Percentiles rank a stretch among this genome's conserved stretches.
Conservation (phyloP, 1,140 invertebrate species). For the Heliothis subflexa region DNA sequence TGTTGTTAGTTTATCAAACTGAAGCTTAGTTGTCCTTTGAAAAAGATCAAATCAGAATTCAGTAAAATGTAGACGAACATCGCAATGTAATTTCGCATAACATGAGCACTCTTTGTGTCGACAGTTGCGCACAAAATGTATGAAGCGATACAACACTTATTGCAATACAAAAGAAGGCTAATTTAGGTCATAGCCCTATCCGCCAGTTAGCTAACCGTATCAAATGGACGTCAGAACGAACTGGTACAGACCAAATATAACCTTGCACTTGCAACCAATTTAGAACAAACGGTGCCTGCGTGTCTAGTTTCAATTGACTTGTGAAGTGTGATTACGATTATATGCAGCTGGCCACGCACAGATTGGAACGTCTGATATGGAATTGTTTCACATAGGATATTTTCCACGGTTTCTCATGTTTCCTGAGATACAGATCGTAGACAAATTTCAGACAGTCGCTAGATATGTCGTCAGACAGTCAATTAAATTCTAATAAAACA, state of each 20-base stretch:
- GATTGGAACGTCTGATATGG: not conserved
- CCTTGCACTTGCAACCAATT: slow-evolving; percentile 38
- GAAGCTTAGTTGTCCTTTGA: too few species aligned
- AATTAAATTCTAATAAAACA: too few species aligned
- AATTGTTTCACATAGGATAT: not conserved
- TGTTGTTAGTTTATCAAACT: too few species aligned
- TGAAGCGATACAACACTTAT: too few species aligned
- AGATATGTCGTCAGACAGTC: too few species aligned
- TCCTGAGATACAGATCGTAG: too few species aligned
- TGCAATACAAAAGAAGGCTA: slow-evolving; percentile 6
- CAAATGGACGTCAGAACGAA: not conserved
- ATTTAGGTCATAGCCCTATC: slow-evolving; percentile 15
- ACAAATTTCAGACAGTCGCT: too few species aligned
- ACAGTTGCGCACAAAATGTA: not conserved
- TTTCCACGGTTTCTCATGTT: too few species aligned
- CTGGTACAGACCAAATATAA: slow-evolving; percentile 19
- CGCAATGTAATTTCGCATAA: too few species aligned
- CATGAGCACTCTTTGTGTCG: too few species aligned
- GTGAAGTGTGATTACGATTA: not conserved
- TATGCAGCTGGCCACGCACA: not conserved
- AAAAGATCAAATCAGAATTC: too few species aligned
- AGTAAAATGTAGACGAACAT: too few species aligned
- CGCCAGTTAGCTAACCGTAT: not conserved
- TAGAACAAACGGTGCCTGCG: slow-evolving; percentile 23
- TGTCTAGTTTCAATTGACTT: slow-evolving; percentile 22